Evolutionary conservation across 2,888 invertebrate genomes (phyloP), one percentile per base, ranked within the genome.

Genomic region (Diachrysia chrysitis): DNA sequence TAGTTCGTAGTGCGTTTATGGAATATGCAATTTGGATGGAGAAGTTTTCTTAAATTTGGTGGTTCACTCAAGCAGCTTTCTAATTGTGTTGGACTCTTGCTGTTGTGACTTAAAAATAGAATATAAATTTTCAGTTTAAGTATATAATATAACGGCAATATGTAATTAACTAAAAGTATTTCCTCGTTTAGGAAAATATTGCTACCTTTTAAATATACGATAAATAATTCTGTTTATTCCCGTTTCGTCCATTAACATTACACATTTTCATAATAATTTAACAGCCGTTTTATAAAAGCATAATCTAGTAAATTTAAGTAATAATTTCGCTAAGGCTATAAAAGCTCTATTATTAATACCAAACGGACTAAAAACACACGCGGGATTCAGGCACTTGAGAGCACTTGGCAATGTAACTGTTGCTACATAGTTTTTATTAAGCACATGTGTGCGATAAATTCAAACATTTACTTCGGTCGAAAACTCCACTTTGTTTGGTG

Each of bases 391-490:
- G 79, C 76, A 83, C 86, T 84, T 81, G 82, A 83, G 82, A 87
- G 82, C 80, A 79, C 79, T 76, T 69, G 79, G 73, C 78, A 79
- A 79, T 82, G 78, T 80, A 86, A 82, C 81, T 82, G 78, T 83
- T 85, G 81, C 83, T 86, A 85, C 84, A 87, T 87, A 87, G 86
- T 88, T 92, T 90, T 91, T 90, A 90, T 89, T 88, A 90, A 90
- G 88, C 87, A 86, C 86, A 87, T 87, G 87, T 83, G 86, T 87
- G 83, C 88, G 81, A 90, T 92, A 92, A 92, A 92, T 93, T 92
- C 86, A 83, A 78, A 88, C 87, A 89, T 90, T 90, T 87, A 91
- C 87, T 87, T 81, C 87, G 65, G 83, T 85, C 85, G 87, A 87
- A 91, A 92, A 90, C 88, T 87, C 86, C 87, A 91, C 88, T 90